Evolutionary conservation across 2,888 invertebrate genomes (phyloP).

Genomic region (Agrotis exclamationis): DNA sequence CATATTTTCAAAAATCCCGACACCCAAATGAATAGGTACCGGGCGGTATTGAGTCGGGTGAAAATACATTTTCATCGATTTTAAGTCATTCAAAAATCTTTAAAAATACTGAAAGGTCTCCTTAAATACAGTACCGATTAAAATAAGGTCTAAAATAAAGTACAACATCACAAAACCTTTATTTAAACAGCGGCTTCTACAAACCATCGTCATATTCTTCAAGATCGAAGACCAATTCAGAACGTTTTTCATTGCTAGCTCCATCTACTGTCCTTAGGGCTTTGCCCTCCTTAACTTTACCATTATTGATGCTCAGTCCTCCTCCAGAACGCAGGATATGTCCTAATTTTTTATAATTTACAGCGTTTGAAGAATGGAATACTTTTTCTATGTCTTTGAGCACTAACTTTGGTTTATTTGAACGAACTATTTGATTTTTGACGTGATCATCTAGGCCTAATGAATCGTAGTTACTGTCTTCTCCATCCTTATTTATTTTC

Average conservation of each 20-base stretch:
- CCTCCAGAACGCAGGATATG: neutral
- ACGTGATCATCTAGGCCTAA: neutral
- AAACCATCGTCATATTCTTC: conserved; percentile 24
- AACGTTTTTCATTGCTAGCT: neutral
- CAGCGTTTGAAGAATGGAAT: neutral
- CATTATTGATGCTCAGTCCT: neutral
- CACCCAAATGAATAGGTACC: too few relatives aligned
- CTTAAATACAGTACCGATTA: too few relatives aligned
- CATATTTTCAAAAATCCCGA: too few relatives aligned
- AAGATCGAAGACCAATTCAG: conserved; percentile 16
- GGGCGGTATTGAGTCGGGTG: too few relatives aligned
- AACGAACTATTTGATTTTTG: neutral
- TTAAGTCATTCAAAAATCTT: too few relatives aligned
- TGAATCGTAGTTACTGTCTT: conserved; percentile 15
- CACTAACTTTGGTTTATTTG: neutral
- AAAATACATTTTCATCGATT: too few relatives aligned
- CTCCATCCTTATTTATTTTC: too few relatives aligned
- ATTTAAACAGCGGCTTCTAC: conserved; percentile 8
- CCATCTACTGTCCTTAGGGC: neutral
- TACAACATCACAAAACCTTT: neutral
- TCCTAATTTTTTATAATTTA: neutral
- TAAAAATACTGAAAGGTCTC: too few relatives aligned
- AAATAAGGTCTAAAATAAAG: neutral
- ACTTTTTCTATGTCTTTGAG: neutral
- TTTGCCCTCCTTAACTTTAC: too few relatives aligned